Conservation (phyloP, 2,113 vertebrate species). For the Vulpes vulpes region DNA sequence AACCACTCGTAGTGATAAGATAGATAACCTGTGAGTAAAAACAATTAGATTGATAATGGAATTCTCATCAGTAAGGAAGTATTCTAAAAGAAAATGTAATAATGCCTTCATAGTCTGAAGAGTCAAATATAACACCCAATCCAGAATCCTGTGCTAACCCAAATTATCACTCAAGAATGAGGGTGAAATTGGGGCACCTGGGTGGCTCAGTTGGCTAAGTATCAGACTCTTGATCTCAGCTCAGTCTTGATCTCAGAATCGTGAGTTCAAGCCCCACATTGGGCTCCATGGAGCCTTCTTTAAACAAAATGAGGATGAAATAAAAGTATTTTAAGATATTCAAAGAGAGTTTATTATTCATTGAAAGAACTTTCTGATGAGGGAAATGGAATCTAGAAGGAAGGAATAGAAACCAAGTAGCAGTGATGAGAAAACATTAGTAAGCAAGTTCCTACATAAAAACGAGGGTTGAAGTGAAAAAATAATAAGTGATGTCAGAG, state of each 20-base stretch:
- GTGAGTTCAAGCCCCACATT: not conserved
- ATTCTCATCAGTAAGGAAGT: not conserved
- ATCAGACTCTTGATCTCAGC: not conserved
- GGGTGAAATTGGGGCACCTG: not conserved
- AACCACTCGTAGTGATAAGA: not conserved
- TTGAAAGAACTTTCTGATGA: not conserved
- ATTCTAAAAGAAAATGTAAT: not conserved
- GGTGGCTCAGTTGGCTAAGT: not conserved
- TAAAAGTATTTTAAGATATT: conserved; percentile 28
- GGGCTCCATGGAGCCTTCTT: not conserved
- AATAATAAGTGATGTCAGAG: not conserved
- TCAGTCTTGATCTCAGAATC: not conserved
- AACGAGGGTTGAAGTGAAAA: not conserved
- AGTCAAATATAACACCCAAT: not conserved
- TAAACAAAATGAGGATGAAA: not conserved
- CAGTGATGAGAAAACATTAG: not conserved
- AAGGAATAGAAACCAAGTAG: not conserved
- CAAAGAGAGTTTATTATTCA: not conserved
- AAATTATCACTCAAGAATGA: conserved; percentile 18
- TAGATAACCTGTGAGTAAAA: not conserved
- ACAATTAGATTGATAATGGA: not conserved
- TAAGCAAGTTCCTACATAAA: not conserved
- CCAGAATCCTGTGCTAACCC: not conserved
- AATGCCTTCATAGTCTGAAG: not conserved
- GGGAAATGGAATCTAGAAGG: conserved; percentile 24